Conservation (phyloP, 2,888 invertebrate genomes). For the Nomada fabriciana region DNA sequence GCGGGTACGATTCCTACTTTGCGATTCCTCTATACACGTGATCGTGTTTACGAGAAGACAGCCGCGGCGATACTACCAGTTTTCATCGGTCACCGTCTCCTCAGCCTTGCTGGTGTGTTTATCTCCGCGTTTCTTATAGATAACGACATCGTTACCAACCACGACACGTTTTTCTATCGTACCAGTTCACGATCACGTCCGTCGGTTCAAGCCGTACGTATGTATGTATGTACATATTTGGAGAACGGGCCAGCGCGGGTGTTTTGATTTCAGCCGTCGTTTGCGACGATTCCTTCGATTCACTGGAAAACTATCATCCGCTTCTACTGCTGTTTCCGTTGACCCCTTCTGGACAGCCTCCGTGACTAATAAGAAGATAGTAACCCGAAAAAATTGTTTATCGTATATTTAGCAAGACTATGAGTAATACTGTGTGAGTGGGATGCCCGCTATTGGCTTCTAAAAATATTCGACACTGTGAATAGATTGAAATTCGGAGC, state of each 20-base stretch:
- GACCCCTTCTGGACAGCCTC: too few species aligned
- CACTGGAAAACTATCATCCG: too few species aligned
- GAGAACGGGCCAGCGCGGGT: not conserved
- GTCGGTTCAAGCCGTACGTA: too few species aligned
- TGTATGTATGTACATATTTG: not conserved
- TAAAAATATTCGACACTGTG: too few species aligned
- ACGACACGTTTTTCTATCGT: not conserved
- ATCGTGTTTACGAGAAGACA: conserved; percentile 43
- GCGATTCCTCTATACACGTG: not conserved
- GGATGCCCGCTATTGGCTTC: too few species aligned
- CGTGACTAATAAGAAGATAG: not conserved
- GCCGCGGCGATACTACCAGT: conserved; percentile 45
- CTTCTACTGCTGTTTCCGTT: too few species aligned
- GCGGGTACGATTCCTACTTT: not conserved
- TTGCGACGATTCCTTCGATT: too few species aligned
- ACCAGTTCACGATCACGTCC: not conserved
- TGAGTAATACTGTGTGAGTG: not conserved
- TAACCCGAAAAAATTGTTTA: not conserved
- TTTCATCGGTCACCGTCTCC: not conserved
- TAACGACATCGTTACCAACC: conserved; percentile 34
- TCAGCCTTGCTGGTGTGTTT: conserved; percentile 31
- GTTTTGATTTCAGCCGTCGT: too few species aligned
- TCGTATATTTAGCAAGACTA: not conserved
- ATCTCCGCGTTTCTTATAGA: conserved; percentile 53
- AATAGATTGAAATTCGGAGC: too few species aligned